A percentile compares a stretch with the other conserved stretches of the same genome.
phyloP scores from a whole-genome alignment of 2,113 vertebrate species.

The Oreochromis spilurus region DNA sequence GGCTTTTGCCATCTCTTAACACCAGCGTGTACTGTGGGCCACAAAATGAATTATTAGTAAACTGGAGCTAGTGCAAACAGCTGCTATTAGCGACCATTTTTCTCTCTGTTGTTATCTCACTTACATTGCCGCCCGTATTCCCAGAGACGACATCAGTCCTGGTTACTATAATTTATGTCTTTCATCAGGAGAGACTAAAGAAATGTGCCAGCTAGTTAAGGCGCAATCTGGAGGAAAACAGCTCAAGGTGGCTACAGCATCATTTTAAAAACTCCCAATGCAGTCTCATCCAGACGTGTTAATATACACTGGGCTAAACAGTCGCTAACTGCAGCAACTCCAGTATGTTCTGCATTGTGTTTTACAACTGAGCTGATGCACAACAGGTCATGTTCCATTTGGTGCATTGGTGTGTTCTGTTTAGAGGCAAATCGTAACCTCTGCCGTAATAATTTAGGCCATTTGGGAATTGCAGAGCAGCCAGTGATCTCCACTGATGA shows the following conservation, averaged over 20 bases:
- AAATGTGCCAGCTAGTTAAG: not conserved
- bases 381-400: conserved; percentile 13
- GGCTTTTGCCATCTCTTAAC: conserved; percentile 66
- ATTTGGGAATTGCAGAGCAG: conserved; percentile 26
- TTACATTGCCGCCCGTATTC: conserved; percentile 28
- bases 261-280: conserved; percentile 3
- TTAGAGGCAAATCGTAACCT: conserved; percentile 30
- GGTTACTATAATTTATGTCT: conserved; percentile 35
- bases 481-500: conserved; percentile 38
- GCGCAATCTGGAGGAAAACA: not conserved
- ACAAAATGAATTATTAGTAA: conserved; percentile 64
- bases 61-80: conserved; percentile 50
- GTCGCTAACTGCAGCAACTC: conserved; percentile 13
- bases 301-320: not conserved
- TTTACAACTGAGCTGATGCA: conserved; percentile 9
- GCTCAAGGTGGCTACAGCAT: not conserved
- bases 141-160: conserved; percentile 39
- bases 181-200: conserved; percentile 2
- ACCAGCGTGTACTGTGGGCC: conserved; percentile 42
- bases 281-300: not conserved
- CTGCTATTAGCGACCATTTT: conserved; percentile 57
- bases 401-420: conserved; percentile 49
- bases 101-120: conserved; percentile 48
- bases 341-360: conserved; percentile 15
- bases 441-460: conserved; percentile 39